Conservation (phyloP, 2,113 vertebrate genomes). For the Antechinus stuartii region DNA sequence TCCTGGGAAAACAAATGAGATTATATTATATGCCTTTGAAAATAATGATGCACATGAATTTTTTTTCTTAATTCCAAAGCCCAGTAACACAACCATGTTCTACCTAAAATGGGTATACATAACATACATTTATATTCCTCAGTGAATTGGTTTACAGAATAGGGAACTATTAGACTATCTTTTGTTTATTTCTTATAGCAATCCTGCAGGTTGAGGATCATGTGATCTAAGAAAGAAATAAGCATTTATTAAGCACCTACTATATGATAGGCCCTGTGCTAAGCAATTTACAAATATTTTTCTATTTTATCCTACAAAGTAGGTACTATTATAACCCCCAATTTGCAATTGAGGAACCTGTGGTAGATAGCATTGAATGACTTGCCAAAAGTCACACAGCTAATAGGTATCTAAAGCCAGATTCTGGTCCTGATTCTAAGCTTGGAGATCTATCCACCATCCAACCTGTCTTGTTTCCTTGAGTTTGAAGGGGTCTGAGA, state of each 20-base stretch:
- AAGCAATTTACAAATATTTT: not conserved
- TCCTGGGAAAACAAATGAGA: not conserved
- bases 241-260: not conserved
- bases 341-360: not conserved
- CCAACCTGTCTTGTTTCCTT: not conserved
- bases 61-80: not conserved
- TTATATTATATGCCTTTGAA: not conserved
- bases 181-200: constrained; percentile 26
- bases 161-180: not conserved
- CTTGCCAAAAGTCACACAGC: not conserved
- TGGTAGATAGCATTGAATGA: not conserved
- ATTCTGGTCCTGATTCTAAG: not conserved
- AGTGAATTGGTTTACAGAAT: not conserved
- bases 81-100: not conserved
- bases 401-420: not conserved
- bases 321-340: not conserved
- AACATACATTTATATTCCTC: not conserved
- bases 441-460: not conserved
- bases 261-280: not conserved
- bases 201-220: constrained; percentile 40
- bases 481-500: not conserved
- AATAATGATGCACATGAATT: not conserved
- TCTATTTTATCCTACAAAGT: not conserved
- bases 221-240: not conserved
- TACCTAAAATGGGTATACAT: not conserved